Base-by-base conservation (phyloP, 2,797 vertebrate species). In the Amniataba percoides region DNA sequence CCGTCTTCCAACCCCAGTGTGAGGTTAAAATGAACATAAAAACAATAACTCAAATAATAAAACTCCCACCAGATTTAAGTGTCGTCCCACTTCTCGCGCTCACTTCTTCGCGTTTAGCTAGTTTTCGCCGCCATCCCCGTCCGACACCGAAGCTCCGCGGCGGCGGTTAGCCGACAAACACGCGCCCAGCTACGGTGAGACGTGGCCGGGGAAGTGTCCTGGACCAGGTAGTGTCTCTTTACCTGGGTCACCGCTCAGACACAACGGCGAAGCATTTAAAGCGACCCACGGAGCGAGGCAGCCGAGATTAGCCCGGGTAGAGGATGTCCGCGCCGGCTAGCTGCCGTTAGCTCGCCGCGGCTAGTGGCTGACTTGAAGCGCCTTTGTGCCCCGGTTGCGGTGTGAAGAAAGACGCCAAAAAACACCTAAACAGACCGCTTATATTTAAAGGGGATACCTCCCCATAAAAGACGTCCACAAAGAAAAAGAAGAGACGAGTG, bases 361-460 rank as follows among this genome's bases (percentile, higher is more conserved):
- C 89, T 91, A 79, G 34, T 59, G 70, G 65, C 74, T 84, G 68
- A n/a, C 3, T 31, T 31, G 27, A 31, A 31, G 67, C 80, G 90
- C 68, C 90, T 93, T 92, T 92, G 92, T 92, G 88, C 80, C 80
- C 63, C 45, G 60, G 68, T 83, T 56, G 56, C 63, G 42, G 71
- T 55, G 25, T 42, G 57, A 65, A 64, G 18, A 53, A 55, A 64
- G 43, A 60, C 46, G 43, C 39, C n/a, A 7, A 63, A 7, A 63
- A 80, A 83, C 53, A 49, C 63, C n/a, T 61, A n/a, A 27, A 7
- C 21, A 9, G 60, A 16, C 2, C 19, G 10, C 7, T 23, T 46
- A 4, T 27, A 39, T 48, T 11, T 40, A 7, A 53, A 8, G 16
- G 9, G 18, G 34, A 19, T 34, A 34, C 76, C 79, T 81, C 53